Percentiles rank a stretch among this genome's conserved stretches.
Conservation (phyloP, 2,888 invertebrate species). For the Drosophila prolongata region DNA sequence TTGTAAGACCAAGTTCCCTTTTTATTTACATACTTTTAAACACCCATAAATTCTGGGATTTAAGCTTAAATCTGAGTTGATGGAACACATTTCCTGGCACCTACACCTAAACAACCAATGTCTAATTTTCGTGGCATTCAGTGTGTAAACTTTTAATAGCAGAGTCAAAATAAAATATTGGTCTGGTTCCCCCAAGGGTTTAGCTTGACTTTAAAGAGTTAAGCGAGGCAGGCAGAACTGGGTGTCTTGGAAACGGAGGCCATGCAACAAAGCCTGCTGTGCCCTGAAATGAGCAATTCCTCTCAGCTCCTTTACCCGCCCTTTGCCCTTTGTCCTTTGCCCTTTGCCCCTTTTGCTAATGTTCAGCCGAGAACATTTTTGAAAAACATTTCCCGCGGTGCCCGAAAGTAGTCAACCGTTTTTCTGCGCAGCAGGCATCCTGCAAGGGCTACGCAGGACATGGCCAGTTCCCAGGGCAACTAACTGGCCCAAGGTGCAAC, state of each 20-base stretch:
- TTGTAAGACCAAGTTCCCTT: no score
- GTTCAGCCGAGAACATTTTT: conserved; percentile 33
- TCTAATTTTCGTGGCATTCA: not conserved
- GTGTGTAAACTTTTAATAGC: not conserved
- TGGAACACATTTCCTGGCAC: no score
- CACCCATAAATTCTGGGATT: no score
- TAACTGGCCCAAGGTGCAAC: conserved; percentile 9
- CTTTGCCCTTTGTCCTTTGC: no score
- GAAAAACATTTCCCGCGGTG: conserved; percentile 27
- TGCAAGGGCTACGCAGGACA: conserved; percentile 2
- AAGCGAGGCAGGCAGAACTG: conserved; percentile 7
- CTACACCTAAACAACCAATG: no score
- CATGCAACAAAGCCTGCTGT: conserved; percentile 61
- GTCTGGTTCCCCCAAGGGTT: not conserved
- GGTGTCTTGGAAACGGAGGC: conserved; percentile 3
- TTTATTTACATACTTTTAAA: no score
- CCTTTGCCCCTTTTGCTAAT: conserved; percentile 5
- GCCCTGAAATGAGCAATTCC: conserved; percentile 69
- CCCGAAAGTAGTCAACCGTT: conserved; percentile 60
- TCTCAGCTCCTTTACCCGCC: not conserved
- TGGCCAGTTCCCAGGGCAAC: not conserved
- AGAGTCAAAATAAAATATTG: not conserved
- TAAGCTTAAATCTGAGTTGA: no score
- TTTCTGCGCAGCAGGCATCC: conserved; percentile 27
- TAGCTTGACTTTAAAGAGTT: conserved; percentile 21